phyloP scores from a whole-genome alignment of 2,113 vertebrate genomes.

The Cyanocitta stelleri region DNA sequence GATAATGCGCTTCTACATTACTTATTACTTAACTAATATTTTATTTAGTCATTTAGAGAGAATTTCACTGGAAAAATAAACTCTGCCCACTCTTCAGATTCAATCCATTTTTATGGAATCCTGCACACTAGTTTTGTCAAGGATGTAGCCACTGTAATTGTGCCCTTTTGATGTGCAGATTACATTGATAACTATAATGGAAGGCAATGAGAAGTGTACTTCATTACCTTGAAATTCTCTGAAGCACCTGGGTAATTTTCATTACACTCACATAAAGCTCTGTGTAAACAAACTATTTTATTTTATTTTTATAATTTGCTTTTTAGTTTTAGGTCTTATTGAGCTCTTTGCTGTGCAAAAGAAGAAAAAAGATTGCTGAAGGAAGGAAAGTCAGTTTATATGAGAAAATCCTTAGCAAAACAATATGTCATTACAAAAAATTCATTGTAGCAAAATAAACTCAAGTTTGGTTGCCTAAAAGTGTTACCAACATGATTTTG shows the following conservation, averaged over 20 bases:
- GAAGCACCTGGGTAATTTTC: constrained; percentile 19
- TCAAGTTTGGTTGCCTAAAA: neutral
- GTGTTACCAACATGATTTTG: neutral
- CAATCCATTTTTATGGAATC: neutral
- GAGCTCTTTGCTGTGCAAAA: neutral
- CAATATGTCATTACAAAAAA: neutral
- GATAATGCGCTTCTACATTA: neutral
- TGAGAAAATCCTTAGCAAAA: neutral
- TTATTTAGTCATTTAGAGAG: neutral
- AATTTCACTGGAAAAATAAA: neutral
- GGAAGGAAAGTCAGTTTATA: neutral
- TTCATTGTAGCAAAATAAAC: neutral
- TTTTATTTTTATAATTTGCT: neutral
- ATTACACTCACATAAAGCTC: neutral
- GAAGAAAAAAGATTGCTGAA: neutral
- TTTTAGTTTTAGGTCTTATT: neutral
- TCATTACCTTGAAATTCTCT: constrained; percentile 15
- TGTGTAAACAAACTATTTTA: constrained; percentile 3
- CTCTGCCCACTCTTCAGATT: neutral
- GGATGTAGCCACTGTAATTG: neutral
- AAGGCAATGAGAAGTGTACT: constrained; percentile 5
- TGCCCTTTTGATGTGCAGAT: neutral
- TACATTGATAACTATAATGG: neutral
- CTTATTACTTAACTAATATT: neutral
- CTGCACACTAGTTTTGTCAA: neutral